phyloP scores from a whole-genome alignment of 2,888 invertebrate genomes.

The Dorcus hopei region DNA sequence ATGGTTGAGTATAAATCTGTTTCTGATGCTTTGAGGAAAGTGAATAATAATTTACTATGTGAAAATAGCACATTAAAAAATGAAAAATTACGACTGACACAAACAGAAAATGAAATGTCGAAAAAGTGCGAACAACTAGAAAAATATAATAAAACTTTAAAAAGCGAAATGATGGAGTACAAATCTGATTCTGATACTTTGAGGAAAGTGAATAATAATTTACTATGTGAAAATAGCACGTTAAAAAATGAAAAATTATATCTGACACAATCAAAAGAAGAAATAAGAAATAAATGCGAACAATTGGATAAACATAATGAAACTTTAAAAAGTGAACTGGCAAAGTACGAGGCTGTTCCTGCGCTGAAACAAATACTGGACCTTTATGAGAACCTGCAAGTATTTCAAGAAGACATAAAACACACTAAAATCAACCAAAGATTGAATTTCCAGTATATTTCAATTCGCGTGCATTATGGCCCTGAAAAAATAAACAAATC shows the following conservation, averaged over 20 bases:
- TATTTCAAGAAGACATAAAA: slow-evolving; percentile 5
- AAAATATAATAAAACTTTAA: neutral
- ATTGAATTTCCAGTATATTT: too few species aligned
- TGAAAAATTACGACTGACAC: neutral
- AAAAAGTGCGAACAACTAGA: slow-evolving; percentile 4
- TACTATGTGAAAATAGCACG: too few species aligned
- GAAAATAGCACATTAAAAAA: neutral
- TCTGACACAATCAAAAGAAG: too few species aligned
- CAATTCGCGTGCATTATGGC: too few species aligned
- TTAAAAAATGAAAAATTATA: too few species aligned
- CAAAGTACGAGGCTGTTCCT: slow-evolving; percentile 11
- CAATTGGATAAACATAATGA: too few species aligned
- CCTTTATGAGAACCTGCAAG: neutral
- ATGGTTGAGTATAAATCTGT: neutral
- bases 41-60: too few species aligned
- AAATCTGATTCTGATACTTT: slow-evolving; percentile 1
- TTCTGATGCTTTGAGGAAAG: too few species aligned
- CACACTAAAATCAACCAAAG: neutral
- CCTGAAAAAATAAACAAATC: too few species aligned
- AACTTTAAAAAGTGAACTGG: slow-evolving; percentile 1
- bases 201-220: too few species aligned
- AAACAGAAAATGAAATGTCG: slow-evolving; percentile 6
- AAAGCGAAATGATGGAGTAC: slow-evolving; percentile 6
- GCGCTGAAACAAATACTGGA: slow-evolving; percentile 10
- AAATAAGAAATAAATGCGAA: too few species aligned